Base-by-base conservation (phyloP, 1,140 invertebrate genomes). In the Hylyphantes graminicola region DNA sequence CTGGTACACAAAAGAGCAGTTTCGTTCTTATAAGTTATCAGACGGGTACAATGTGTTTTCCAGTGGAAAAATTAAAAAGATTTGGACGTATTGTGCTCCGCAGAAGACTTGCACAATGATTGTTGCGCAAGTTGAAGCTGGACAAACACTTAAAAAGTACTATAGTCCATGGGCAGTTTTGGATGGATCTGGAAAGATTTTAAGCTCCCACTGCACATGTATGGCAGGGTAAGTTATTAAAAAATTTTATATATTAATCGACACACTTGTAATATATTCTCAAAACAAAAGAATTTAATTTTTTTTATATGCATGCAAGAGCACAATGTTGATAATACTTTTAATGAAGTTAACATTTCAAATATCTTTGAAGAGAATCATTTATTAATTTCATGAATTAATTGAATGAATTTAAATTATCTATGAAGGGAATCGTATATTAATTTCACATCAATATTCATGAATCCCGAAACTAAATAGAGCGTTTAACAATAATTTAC, bases 21-120 rank as follows among this genome's bases (percentile, higher is more conserved):
- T 67, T 67, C 17, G 35, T 21, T 21, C 17, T 0, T 67, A 67
- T 67, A 67, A 67, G 12, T n/a, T 4, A 0, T 21, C 35, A 35
- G 17, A 67, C 21, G 17, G 64, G 7, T 67, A 67, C 12, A 67
- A 67, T 67, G 17, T 19, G 6, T 12, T 67, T 35, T 7, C 35
- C 15, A 67, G 64, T 35, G 64, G 64, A 67, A 67, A 67, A 67
- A 17, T 67, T 21, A 15, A 67, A 21, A 67, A 35, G 21, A 35
- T 17, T 67, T 67, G 12, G 12, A 19, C 17, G 8, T 8, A 21
- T 35, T 12, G 35, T 12, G 35, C 0, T 8, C 9, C 35, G n/a
- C 15, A 67, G 21, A 67, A 7, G 35, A 21, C 17, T 19, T 13
- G 17, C 7, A 17, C 21, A 2, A 67, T 21, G 11, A 17, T 15